A percentile compares a stretch with the other conserved stretches of the same genome.
phyloP scores from a whole-genome alignment of 2,888 invertebrate species.

The Zhengitettix transpicula region DNA sequence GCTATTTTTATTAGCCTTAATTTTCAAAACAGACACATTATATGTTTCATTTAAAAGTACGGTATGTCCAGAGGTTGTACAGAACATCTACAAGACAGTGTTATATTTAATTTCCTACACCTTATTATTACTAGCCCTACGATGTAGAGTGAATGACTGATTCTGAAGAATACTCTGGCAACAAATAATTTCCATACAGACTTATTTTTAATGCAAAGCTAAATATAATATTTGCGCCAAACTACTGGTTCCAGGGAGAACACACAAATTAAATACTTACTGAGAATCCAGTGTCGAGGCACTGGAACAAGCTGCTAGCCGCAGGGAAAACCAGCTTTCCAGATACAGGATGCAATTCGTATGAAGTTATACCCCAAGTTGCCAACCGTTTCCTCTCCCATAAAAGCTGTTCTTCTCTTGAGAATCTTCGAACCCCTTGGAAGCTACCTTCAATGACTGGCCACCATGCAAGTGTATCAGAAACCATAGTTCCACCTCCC shows the following conservation, averaged over 20 bases:
- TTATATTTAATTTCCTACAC: too few relatives aligned
- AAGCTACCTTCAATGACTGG: slow-evolving; percentile 64
- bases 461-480: slow-evolving; percentile 38
- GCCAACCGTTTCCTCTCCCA: slow-evolving; percentile 84
- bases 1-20: too few relatives aligned
- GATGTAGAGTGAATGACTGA: not conserved
- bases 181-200: not conserved
- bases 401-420: slow-evolving; percentile 76
- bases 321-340: slow-evolving; percentile 85
- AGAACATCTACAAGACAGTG: too few relatives aligned
- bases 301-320: slow-evolving; percentile 73
- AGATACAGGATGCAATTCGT: slow-evolving; percentile 65
- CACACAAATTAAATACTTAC: slow-evolving; percentile 24
- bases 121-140: too few relatives aligned
- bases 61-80: too few relatives aligned
- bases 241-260: too few relatives aligned
- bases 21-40: too few relatives aligned
- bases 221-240: too few relatives aligned
- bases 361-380: slow-evolving; percentile 87
- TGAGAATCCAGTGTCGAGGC: slow-evolving; percentile 53
- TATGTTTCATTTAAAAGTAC: too few relatives aligned
- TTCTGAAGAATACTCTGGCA: too few relatives aligned
- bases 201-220: not conserved
- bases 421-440: slow-evolving; percentile 46
- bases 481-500: slow-evolving; percentile 1